Evolutionary conservation across 2,797 vertebrate species (phyloP).

Genomic region (Craterocephalus amniculus): DNA sequence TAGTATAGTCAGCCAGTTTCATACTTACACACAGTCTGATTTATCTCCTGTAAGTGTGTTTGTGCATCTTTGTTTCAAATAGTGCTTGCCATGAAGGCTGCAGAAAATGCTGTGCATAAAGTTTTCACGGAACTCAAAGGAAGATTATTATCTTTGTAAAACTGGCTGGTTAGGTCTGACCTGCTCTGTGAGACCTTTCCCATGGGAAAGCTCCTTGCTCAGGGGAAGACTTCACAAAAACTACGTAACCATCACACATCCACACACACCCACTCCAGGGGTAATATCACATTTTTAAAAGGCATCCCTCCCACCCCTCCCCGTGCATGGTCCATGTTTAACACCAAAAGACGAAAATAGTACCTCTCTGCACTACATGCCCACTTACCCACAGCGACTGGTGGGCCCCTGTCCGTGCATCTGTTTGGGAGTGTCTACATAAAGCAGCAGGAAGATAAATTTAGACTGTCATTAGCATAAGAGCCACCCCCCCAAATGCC

Average conservation of each 20-base stretch:
- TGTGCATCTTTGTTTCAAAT: slow-evolving; percentile 1
- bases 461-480: slow-evolving; percentile 73
- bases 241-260: not conserved
- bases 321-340: slow-evolving; percentile 23
- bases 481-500: slow-evolving; percentile 36
- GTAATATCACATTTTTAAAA: slow-evolving; percentile 33
- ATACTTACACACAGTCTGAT: not conserved
- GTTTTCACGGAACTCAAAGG: not conserved
- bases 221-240: slow-evolving; percentile 26
- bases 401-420: slow-evolving; percentile 34
- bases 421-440: slow-evolving; percentile 46
- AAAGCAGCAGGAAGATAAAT: slow-evolving; percentile 57
- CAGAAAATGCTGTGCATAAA: slow-evolving; percentile 12
- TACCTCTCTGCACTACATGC: slow-evolving; percentile 14
- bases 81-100: not conserved
- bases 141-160: slow-evolving; percentile 44
- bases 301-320: slow-evolving; percentile 7
- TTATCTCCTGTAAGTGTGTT: not conserved
- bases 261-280: not conserved
- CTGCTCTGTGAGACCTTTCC: slow-evolving; percentile 28
- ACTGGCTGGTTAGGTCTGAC: slow-evolving; percentile 43
- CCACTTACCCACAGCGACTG: slow-evolving; percentile 21
- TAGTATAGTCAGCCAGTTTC: not conserved
- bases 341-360: slow-evolving; percentile 54
- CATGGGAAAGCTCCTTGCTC: slow-evolving; percentile 22